A percentile compares a stretch with the other conserved stretches of the same genome.
Conservation (phyloP, 2,113 vertebrate species). For the Copsychus sechellarum region DNA sequence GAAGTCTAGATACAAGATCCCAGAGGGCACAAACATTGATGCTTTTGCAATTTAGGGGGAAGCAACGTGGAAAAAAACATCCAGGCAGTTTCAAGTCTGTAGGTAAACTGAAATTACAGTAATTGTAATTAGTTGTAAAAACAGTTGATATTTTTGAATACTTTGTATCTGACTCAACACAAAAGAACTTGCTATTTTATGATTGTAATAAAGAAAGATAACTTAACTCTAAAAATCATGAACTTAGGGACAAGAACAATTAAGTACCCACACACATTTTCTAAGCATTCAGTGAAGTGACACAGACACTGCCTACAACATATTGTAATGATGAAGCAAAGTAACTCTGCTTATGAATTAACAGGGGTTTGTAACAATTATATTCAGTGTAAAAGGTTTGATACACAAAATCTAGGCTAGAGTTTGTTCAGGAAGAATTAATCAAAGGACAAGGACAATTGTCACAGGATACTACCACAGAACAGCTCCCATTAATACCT, state of each 20-base stretch:
- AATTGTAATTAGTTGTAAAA: not conserved
- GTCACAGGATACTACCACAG: not conserved
- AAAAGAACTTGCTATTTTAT: not conserved
- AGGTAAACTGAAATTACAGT: not conserved
- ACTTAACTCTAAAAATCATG: not conserved
- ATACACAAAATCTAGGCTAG: not conserved
- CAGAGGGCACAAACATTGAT: not conserved
- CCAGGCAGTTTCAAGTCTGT: not conserved
- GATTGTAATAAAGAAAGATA: not conserved
- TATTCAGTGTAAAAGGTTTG: not conserved
- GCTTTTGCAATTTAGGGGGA: not conserved
- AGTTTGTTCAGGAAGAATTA: not conserved
- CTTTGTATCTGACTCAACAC: not conserved
- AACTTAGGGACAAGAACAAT: not conserved
- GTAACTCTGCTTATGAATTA: not conserved
- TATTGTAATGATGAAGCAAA: rapidly evolving
- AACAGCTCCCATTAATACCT: not conserved
- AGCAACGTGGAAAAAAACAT: not conserved
- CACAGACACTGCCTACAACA: not conserved
- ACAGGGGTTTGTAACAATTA: not conserved
- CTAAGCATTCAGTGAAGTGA: not conserved
- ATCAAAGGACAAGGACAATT: not conserved
- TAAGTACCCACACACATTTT: not conserved
- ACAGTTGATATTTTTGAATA: not conserved
- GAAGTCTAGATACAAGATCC: not conserved